Evolutionary conservation across 2,797 vertebrate genomes (phyloP), one percentile per base, ranked within the genome.

Genomic region (Tachyglossus aculeatus): DNA sequence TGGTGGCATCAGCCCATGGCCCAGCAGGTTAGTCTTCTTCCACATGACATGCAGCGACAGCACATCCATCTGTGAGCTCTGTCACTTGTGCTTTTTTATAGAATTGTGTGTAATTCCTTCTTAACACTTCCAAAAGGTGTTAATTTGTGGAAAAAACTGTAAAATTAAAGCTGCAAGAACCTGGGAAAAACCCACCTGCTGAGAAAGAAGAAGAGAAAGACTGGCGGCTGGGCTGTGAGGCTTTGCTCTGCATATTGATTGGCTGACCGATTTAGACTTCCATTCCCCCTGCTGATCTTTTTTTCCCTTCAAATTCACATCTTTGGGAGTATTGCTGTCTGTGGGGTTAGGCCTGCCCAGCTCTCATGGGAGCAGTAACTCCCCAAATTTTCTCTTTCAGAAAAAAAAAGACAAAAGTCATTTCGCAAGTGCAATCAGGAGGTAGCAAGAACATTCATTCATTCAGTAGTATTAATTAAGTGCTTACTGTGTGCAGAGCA

Each of bases 131-230:
- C 47, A 36, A 84, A 63, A 78, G 8, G 53, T 59, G 48, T 67
- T 82, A 67, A 82, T 82, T 71, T 73, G 34, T 80, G 77, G 69
- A 73, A 78, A 47, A 15, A 19, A 43, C 43, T 56, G 56, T 22
- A 67, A 77, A 82, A 71, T 32, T 22, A 66, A 73, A 77, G 33
- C 21, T 43, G 27, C 4, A 62, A 66, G 65, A 76, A 22, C 51
- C 45, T 57, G 59, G 55, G 36, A 61, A 24, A 78, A 67, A 44
- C 7, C 14, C 8, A 32, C 58, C 27, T 68, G 47, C 38, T 31
- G 67, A 31, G 48, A 47, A 19, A 24, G 72, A 52, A 37, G 37
- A 53, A 19, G 32, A 61, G 59, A 50, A 58, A 8, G 15, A 51
- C 43, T 27, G 14, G 0, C 0, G 41, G 3, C n/a, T 55, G n/a